Percentiles rank a stretch among this genome's conserved stretches.
These are phyloP conservation scores for Lepeophtheirus salmonis DNA, from an alignment of 1,140 invertebrate species.

Conservation along the genomic window DNA sequence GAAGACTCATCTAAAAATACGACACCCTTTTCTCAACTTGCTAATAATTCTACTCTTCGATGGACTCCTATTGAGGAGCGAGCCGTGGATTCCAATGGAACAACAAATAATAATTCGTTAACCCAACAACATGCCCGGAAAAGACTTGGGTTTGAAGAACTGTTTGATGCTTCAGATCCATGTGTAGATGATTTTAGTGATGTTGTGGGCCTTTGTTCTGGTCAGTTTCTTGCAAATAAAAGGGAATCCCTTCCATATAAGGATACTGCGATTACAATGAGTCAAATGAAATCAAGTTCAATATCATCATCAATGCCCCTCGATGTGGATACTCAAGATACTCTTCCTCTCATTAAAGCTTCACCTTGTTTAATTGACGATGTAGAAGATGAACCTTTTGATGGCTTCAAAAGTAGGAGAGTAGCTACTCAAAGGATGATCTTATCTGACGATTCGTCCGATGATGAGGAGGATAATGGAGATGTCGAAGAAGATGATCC, in stretches of 20 bases:
- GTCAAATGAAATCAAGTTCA: too few species aligned
- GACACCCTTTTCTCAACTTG: constrained; percentile 22
- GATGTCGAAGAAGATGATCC: background rate
- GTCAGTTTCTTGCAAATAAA: constrained; percentile 26
- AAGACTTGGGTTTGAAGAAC: constrained; percentile 20
- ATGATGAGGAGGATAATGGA: constrained; percentile 26
- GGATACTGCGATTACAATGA: constrained; percentile 26
- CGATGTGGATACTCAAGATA: constrained; percentile 22
- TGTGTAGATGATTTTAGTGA: constrained; percentile 24
- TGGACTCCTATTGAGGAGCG: constrained; percentile 25
- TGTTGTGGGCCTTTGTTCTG: constrained; percentile 29
- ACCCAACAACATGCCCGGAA: constrained; percentile 19
- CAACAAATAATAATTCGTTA: constrained; percentile 23
- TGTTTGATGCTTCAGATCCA: constrained; percentile 10
- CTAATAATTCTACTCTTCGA: constrained; percentile 25
- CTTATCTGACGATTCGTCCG: constrained; percentile 21
- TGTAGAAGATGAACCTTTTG: constrained; percentile 21
- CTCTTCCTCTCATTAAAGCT: constrained; percentile 34
- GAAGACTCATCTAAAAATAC: constrained; percentile 22
- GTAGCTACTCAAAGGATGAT: constrained; percentile 21
- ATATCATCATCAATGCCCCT: too few species aligned
- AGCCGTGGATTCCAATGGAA: constrained; percentile 13
- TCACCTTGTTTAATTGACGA: constrained; percentile 21
- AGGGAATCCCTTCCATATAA: constrained; percentile 21
- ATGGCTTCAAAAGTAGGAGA: too few species aligned